Percentiles rank a stretch among this genome's conserved stretches.
phyloP scores from a whole-genome alignment of 2,797 vertebrate genomes.

The Hozukius guyotensis region DNA sequence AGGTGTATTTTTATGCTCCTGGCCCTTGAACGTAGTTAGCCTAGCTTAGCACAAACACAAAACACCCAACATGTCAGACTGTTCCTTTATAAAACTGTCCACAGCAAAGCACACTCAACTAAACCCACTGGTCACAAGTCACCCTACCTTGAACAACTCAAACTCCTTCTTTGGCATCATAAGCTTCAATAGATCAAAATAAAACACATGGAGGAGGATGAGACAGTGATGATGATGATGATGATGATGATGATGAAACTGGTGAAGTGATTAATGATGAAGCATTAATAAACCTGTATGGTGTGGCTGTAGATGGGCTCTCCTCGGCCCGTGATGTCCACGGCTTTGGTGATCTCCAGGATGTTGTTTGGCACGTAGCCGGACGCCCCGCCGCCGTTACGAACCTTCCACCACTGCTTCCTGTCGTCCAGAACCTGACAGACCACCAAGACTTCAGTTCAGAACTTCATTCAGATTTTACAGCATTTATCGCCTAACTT shows the following conservation, averaged over 20 bases:
- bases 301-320: conserved; percentile 92
- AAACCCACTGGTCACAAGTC: background rate
- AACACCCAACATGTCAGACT: conserved; percentile 7
- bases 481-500: no score
- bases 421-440: conserved; percentile 93
- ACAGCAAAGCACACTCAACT: conserved; percentile 27
- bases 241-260: background rate
- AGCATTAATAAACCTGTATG: conserved; percentile 82
- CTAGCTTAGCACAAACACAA: background rate
- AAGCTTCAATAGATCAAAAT: conserved; percentile 83
- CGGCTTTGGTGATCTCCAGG: conserved; percentile 85
- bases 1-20: no score
- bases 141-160: conserved; percentile 98
- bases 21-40: background rate
- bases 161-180: conserved; percentile 99
- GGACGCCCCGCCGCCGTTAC: conserved; percentile 83
- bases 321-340: conserved; percentile 79
- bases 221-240: background rate
- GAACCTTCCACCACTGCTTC: conserved; percentile 99
- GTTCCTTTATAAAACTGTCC: conserved; percentile 39
- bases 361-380: conserved; percentile 99
- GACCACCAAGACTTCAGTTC: background rate
- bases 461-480: background rate
- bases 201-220: conserved; percentile 14
- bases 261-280: background rate